Base-by-base conservation (phyloP, 2,888 invertebrate species). In the Dryocosmus kuriphilus region DNA sequence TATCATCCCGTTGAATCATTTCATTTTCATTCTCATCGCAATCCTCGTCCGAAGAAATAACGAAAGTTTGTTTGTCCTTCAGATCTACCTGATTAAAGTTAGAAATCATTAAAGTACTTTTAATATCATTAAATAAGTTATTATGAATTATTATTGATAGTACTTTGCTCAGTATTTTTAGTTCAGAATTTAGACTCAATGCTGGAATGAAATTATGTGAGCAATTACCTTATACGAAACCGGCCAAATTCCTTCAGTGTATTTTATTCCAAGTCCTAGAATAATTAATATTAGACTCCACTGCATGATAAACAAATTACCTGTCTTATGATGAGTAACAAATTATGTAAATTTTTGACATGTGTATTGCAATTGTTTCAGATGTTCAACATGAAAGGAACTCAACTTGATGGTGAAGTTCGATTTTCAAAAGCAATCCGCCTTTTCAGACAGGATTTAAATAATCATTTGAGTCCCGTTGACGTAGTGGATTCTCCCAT, bases 381-480 rank as follows among this genome's bases (percentile, higher is more conserved):
- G 96, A 95, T 95, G 90, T 96, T 95, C 85, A 93, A 94, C 86
- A 90, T 96, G 86, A 93, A 94, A 76, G 94, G 95, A 82, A 94
- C 94, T 9, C 93, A 93, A 86, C 92, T 96, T 35, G 94, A 94
- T 74, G 93, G 93, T 0, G 95, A 96, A 90, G 93, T 96, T n/a
- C 93, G 93, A 79, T 96, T 95, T 89, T 94, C 95, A 30, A 94
- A 95, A 89, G 94, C 94, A 81, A 92, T 96, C 71, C 93, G 91
- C 84, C 92, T 92, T 81, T 89, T 94, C 79, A 92, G 92, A 51
- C 92, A 92, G 79, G 91, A 92, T 16, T 93, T 93, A 85, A 92
- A 92, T 75, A 93, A 93, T 83, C 92, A 94, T 78, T 88, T 89
- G 2, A 91, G 91, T 11, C 85, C 92, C 24, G 90, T 92, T 2